Base-by-base conservation (phyloP, 2,888 invertebrate genomes). In the Drosophila atripex region DNA sequence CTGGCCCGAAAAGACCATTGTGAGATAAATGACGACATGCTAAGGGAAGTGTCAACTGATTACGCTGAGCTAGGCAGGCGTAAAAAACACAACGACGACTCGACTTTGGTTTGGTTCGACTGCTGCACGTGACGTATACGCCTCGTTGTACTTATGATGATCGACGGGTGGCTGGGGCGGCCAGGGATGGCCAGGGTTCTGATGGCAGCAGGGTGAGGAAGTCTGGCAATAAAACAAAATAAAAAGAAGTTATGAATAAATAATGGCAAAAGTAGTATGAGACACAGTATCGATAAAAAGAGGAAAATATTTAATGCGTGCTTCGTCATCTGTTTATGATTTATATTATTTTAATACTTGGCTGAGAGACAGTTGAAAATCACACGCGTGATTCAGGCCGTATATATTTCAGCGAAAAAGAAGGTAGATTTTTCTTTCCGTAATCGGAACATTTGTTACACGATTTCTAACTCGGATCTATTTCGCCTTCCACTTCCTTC, bases 11-110 rank as follows among this genome's bases (percentile, higher is more conserved):
- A 21, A 43, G 43, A 43, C 73, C 71, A 66, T 74, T 75, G 77
- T 64, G 76, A 77, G 71, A 86, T 84, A 86, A 86, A 86, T 86
- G 84, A 79, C 79, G 84, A 85, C 84, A 85, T 85, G 84, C 82
- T 86, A 78, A 78, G 79, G 84, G 84, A 85, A 85, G 84, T 85
- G 84, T 85, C 84, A 85, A 85, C 84, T 85, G 84, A 84, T 85
- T 86, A 83, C 84, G 84, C 84, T 84, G 86, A 83, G 84, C 80
- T 86, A 79, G 84, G 85, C 82, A 80, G 74, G 77, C 83, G 86
- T 77, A 78, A 77, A 77, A 82, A 79, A 77, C 46, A 60, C 57
- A 41, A 54, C 45, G 55, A 53, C 47, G 54, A 41, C 45, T 47
- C 51, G 32, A 21, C 57, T 54, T 23, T n/a, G 23, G 66, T 54